These are phyloP conservation scores for Chondrosia reniformis DNA, from an alignment of 37 sponge, comb jelly and placozoan species.

Conservation along the genomic window DNA sequence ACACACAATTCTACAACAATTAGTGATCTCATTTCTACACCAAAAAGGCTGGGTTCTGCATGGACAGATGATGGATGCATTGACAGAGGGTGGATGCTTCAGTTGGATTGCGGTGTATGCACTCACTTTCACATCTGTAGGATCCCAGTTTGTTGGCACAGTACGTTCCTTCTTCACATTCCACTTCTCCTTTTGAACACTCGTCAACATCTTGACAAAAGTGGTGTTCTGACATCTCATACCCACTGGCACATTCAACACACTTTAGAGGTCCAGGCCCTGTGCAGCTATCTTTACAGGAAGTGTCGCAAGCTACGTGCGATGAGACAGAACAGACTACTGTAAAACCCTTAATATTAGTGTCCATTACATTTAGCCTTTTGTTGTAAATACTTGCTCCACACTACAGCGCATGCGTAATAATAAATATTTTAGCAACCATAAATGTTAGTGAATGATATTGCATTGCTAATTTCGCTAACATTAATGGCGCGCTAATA, in stretches of 20 bases:
- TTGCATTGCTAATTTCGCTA: too few relatives aligned
- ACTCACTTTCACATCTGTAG: slow-evolving; percentile 58
- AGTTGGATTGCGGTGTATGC: too few relatives aligned
- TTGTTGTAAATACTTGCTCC: too few relatives aligned
- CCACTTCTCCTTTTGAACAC: slow-evolving; percentile 42
- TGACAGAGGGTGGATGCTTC: background rate
- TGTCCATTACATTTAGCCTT: too few relatives aligned
- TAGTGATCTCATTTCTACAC: background rate
- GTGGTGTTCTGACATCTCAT: slow-evolving; percentile 23
- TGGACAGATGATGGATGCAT: background rate
- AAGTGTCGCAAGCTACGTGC: slow-evolving; percentile 52
- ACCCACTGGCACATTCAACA: slow-evolving; percentile 66
- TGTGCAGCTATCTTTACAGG: slow-evolving; percentile 54
- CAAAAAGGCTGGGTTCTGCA: background rate
- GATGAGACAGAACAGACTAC: background rate
- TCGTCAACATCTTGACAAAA: slow-evolving; percentile 61
- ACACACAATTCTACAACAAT: background rate
- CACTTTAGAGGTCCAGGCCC: slow-evolving; percentile 63
- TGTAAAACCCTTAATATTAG: background rate
- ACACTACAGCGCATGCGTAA: too few relatives aligned
- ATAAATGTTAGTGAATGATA: too few relatives aligned
- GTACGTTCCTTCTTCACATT: slow-evolving; percentile 67
- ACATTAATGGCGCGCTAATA: too few relatives aligned
- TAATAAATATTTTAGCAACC: too few relatives aligned
- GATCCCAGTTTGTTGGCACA: slow-evolving; percentile 74